phyloP scores from a whole-genome alignment of 2,888 invertebrate genomes.

The Synanthedon tipuliformis region DNA sequence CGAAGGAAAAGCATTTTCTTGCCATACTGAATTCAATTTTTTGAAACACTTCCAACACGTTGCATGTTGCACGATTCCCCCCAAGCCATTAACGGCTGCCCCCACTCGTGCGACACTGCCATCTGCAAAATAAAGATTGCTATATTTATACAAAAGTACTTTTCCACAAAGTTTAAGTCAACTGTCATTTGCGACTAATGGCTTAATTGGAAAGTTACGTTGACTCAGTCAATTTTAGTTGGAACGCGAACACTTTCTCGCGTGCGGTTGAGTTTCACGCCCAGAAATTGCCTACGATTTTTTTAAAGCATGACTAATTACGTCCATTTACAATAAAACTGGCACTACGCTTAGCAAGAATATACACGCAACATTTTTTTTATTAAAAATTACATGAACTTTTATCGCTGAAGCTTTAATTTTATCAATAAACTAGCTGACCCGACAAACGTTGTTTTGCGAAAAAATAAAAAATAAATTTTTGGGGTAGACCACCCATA shows the following conservation, averaged over 20 bases:
- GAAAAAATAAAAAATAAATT: too few species aligned
- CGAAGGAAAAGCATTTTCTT: background rate
- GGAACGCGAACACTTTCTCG: slow-evolving; percentile 45
- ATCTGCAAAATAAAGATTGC: background rate
- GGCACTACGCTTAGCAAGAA: background rate
- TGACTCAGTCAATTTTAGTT: slow-evolving; percentile 39
- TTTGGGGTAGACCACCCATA: too few species aligned
- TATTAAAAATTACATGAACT: too few species aligned
- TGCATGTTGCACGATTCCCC: background rate
- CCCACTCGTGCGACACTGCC: background rate
- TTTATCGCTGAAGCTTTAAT: too few species aligned
- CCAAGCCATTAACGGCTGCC: background rate
- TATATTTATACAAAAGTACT: slow-evolving; percentile 10
- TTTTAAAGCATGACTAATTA: slow-evolving; percentile 31
- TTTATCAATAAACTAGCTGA: too few species aligned
- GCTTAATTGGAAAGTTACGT: slow-evolving; percentile 62
- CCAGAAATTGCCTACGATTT: slow-evolving; percentile 25
- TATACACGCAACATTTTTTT: background rate
- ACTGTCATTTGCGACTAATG: slow-evolving; percentile 44
- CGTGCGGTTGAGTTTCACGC: slow-evolving; percentile 42
- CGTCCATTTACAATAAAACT: slow-evolving; percentile 10
- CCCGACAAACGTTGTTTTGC: too few species aligned
- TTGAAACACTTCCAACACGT: background rate
- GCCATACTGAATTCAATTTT: background rate
- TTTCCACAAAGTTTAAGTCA: slow-evolving; percentile 30